These are phyloP conservation scores for Istiophorus platypterus DNA, from an alignment of 2,113 vertebrate species.

Conservation along the genomic window DNA sequence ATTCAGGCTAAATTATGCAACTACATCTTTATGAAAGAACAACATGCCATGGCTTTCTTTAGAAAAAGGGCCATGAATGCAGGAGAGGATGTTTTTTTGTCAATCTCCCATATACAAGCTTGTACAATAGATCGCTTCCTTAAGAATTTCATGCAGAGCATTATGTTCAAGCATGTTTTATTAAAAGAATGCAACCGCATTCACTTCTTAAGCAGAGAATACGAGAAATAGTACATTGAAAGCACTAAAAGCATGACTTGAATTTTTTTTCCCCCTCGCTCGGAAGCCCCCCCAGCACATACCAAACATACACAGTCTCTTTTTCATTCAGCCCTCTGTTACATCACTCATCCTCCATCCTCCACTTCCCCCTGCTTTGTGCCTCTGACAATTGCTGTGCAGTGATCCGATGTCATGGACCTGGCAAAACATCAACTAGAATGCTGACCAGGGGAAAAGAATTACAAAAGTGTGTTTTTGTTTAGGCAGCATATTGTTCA, in stretches of 20 bases:
- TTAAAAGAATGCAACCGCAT: constrained; percentile 45
- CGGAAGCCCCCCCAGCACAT: constrained; percentile 59
- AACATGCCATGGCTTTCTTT: constrained; percentile 46
- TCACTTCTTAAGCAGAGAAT: constrained; percentile 36
- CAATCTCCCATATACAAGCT: constrained; percentile 10
- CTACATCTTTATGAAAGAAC: constrained; percentile 42
- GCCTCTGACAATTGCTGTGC: constrained; percentile 75
- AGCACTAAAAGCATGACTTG: constrained; percentile 54
- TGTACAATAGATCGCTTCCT: constrained; percentile 9
- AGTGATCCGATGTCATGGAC: constrained; percentile 71
- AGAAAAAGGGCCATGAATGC: constrained; percentile 22
- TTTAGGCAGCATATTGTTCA: constrained; percentile 68
- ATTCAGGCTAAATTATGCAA: constrained; percentile 64
- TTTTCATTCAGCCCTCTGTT: constrained; percentile 72
- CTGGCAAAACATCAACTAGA: constrained; percentile 75
- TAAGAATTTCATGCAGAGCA: constrained; percentile 21
- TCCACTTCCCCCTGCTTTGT: constrained; percentile 71
- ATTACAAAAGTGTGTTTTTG: constrained; percentile 72
- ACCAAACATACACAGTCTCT: constrained; percentile 67
- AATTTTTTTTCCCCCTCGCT: constrained; percentile 17
- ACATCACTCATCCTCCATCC: constrained; percentile 71
- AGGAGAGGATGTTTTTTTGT: constrained; percentile 25
- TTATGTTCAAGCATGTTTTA: constrained; percentile 46
- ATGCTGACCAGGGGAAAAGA: constrained; percentile 72
- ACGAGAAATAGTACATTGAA: constrained; percentile 24